A percentile compares a stretch with the other conserved stretches of the same genome.
These are phyloP conservation scores for Muscicapa striata DNA, from an alignment of 2,797 vertebrate genomes.

Conservation along the genomic window DNA sequence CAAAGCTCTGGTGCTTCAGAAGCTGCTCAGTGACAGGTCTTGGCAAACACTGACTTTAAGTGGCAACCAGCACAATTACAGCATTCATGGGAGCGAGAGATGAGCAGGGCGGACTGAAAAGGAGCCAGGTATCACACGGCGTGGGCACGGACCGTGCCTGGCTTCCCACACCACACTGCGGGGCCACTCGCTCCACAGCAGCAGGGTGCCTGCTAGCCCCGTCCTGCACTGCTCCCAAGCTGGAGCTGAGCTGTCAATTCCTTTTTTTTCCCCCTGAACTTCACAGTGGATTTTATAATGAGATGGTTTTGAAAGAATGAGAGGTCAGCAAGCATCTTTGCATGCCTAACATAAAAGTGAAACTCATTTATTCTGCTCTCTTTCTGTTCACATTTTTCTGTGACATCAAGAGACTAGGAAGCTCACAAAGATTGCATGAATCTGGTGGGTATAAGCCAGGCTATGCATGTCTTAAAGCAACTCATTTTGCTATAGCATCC, in stretches of 20 bases:
- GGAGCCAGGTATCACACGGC: neutral
- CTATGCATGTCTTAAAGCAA: neutral
- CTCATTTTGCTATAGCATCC: neutral
- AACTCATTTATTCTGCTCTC: neutral
- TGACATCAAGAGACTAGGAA: neutral
- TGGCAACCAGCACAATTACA: neutral
- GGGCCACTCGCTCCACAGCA: fast-evolving
- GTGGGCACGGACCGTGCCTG: neutral
- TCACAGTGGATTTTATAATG: neutral
- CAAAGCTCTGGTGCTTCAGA: neutral
- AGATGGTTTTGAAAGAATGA: neutral
- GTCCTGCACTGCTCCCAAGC: fast-evolving
- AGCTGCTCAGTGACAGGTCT: neutral
- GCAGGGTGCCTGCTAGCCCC: neutral
- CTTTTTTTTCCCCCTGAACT: neutral
- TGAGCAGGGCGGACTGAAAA: neutral
- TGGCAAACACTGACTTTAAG: neutral
- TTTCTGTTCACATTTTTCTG: neutral
- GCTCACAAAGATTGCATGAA: neutral
- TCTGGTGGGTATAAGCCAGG: neutral
- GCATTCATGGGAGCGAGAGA: neutral
- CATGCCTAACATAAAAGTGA: neutral
- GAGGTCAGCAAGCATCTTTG: neutral
- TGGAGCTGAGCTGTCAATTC: neutral
- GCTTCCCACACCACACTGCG: neutral